Percentiles rank a stretch among this genome's conserved stretches.
These are phyloP conservation scores for Drosophila saltans DNA, from an alignment of 1,140 invertebrate genomes.

Conservation along the genomic window DNA sequence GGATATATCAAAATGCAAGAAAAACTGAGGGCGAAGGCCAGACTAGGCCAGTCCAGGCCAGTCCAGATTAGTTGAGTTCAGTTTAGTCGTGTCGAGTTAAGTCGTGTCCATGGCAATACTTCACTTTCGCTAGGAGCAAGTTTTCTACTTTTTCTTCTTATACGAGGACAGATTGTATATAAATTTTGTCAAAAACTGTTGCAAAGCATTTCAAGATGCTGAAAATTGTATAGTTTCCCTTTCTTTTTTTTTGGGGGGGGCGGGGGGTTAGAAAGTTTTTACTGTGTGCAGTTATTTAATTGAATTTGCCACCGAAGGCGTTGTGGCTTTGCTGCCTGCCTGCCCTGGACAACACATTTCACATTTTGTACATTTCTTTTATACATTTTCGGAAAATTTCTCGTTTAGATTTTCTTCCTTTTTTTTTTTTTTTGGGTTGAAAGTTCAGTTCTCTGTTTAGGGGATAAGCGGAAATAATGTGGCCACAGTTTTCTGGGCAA, in stretches of 20 bases:
- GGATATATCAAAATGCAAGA: conserved; percentile 49
- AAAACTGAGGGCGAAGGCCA: neutral
- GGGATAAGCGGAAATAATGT: conserved; percentile 50
- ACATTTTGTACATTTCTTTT: conserved; percentile 27
- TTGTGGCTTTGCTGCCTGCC: conserved; percentile 24
- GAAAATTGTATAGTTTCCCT: conserved; percentile 49
- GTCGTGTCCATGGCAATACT: neutral
- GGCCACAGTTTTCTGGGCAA: conserved; percentile 53
- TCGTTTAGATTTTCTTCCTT: conserved; percentile 42
- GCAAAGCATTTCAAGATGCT: conserved; percentile 73
- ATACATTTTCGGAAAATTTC: conserved; percentile 46
- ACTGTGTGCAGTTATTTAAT: conserved; percentile 71
- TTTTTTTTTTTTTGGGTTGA: neutral
- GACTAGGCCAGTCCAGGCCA: conserved; percentile 6
- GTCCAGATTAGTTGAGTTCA: neutral
- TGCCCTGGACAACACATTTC: conserved; percentile 18
- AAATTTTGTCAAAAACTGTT: conserved; percentile 78
- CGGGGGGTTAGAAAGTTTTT: conserved; percentile 44
- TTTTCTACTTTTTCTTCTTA: conserved; percentile 26
- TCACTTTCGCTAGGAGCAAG: conserved; percentile 4
- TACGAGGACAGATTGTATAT: conserved; percentile 59
- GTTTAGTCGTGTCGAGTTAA: neutral
- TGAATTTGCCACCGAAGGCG: conserved; percentile 75
- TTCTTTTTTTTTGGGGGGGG: neutral
- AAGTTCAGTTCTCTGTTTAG: conserved; percentile 17